These are phyloP conservation scores for Trichopoda pennipes DNA, from an alignment of 2,888 invertebrate species.

Conservation along the genomic window DNA sequence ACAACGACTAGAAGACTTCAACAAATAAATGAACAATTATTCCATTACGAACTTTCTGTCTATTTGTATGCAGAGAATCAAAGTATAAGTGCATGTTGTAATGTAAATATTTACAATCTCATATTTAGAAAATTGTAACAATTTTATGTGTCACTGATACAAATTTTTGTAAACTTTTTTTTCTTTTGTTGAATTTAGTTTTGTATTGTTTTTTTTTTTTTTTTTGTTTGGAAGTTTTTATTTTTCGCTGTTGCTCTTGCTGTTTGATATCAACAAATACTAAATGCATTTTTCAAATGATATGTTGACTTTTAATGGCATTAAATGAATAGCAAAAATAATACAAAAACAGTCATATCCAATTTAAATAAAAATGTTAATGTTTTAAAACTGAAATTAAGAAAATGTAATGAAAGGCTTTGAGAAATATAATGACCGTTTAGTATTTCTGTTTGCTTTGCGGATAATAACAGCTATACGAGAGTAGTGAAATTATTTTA, in stretches of 20 bases:
- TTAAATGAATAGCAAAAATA: slow-evolving; percentile 18
- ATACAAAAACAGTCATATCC: not conserved
- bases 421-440: slow-evolving; percentile 13
- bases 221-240: not conserved
- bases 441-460: not conserved
- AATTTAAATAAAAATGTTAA: slow-evolving; percentile 9
- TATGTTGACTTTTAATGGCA: slow-evolving; percentile 66
- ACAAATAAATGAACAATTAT: slow-evolving; percentile 19
- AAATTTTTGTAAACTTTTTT: slow-evolving; percentile 39
- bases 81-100: slow-evolving; percentile 45
- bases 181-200: too few relatives aligned
- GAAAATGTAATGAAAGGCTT: slow-evolving; percentile 44
- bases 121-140: slow-evolving; percentile 54
- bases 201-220: slow-evolving; percentile 15
- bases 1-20: slow-evolving; percentile 21
- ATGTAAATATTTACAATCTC: slow-evolving; percentile 62
- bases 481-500: not conserved
- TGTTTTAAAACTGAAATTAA: slow-evolving; percentile 48
- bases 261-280: slow-evolving; percentile 52
- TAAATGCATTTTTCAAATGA: slow-evolving; percentile 54
- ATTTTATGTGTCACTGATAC: slow-evolving; percentile 65
- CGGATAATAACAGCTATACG: not conserved
- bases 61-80: not conserved
- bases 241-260: slow-evolving; percentile 17
- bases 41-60: not conserved